Conservation (phyloP, 2,797 vertebrate genomes). For the Pogonophryne albipinna region DNA sequence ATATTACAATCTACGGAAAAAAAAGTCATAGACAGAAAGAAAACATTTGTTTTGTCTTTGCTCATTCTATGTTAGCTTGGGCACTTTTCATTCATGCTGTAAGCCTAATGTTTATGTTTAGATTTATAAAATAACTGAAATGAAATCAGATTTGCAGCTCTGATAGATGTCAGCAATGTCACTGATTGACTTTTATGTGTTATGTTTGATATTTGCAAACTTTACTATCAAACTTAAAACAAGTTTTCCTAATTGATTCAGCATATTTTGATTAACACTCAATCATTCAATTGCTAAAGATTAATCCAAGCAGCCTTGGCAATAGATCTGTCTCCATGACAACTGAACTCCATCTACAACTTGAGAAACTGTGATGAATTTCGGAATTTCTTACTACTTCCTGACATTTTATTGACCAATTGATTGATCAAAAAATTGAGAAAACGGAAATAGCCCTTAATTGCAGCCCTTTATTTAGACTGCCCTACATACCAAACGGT, state of each 20-base stretch:
- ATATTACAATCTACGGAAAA: background rate
- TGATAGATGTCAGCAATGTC: background rate
- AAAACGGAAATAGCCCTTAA: background rate
- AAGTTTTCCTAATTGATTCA: background rate
- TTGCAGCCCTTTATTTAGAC: background rate
- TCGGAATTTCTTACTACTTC: background rate
- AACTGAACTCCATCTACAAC: background rate
- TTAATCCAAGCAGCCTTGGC: background rate
- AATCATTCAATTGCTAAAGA: background rate
- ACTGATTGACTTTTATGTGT: no score
- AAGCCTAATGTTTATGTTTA: no score
- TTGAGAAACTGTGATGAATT: background rate
- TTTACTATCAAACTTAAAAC: background rate
- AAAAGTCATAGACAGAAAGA: background rate
- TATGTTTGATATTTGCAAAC: background rate
- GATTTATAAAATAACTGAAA: no score
- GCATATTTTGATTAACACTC: background rate
- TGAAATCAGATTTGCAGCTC: background rate
- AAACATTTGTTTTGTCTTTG: background rate
- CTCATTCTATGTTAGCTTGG: no score
- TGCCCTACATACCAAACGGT: conserved; percentile 1
- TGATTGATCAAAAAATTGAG: background rate
- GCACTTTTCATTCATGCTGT: background rate
- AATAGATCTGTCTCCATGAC: conserved; percentile 16
- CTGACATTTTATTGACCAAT: background rate